These are phyloP conservation scores for Macrobrachium nipponense DNA, from an alignment of 1,140 invertebrate species.

Conservation along the genomic window DNA sequence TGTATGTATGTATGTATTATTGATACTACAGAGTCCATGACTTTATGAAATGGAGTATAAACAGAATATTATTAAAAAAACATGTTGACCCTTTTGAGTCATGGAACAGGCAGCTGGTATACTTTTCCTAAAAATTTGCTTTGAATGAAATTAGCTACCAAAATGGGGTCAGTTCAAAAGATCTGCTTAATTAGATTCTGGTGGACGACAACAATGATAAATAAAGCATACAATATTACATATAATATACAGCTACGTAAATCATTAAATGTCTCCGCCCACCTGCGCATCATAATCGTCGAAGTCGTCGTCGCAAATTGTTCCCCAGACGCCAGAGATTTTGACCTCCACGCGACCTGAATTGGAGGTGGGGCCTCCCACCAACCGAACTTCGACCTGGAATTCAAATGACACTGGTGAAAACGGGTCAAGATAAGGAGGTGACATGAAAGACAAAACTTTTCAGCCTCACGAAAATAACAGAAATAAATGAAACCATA, in stretches of 20 bases:
- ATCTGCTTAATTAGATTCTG: no score
- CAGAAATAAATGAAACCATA: no score
- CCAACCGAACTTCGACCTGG: constrained; percentile 74
- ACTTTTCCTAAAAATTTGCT: no score
- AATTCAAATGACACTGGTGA: constrained; percentile 66
- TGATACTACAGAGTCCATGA: no score
- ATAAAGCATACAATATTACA: neutral
- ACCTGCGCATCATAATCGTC: constrained; percentile 72
- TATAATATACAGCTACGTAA: neutral
- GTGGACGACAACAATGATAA: neutral
- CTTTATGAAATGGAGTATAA: no score
- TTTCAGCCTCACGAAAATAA: no score
- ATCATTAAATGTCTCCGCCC: neutral
- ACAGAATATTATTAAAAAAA: no score
- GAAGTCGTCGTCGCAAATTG: constrained; percentile 84
- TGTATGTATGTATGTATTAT: no score
- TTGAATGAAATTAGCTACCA: no score
- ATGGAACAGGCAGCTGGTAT: no score
- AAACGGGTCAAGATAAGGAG: neutral
- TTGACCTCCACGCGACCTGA: constrained; percentile 79
- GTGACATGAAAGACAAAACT: neutral
- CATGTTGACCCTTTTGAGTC: no score
- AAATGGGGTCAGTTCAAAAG: no score
- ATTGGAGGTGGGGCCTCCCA: constrained; percentile 71
- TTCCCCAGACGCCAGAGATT: constrained; percentile 80